These are phyloP conservation scores for Colossoma macropomum DNA, from an alignment of 2,113 vertebrate genomes.

Conservation along the genomic window DNA sequence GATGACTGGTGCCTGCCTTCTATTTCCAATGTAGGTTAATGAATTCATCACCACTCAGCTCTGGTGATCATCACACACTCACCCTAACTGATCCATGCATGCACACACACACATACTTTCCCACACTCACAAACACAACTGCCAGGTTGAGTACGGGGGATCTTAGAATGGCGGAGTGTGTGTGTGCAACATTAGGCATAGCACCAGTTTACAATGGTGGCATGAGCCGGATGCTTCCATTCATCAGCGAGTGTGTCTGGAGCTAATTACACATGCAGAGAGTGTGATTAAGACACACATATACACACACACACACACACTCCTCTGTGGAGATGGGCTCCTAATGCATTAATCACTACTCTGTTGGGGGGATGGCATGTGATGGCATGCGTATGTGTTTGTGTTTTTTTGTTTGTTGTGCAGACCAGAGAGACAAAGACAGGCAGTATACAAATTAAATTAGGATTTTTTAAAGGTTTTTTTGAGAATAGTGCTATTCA, in stretches of 20 bases:
- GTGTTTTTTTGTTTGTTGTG: slow-evolving; percentile 25
- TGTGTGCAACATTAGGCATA: slow-evolving; percentile 53
- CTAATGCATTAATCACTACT: slow-evolving; percentile 73
- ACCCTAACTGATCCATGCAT: slow-evolving; percentile 48
- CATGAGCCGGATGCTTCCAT: slow-evolving; percentile 46
- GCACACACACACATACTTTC: slow-evolving; percentile 54
- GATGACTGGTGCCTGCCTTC: slow-evolving; percentile 65
- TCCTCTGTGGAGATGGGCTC: slow-evolving; percentile 53
- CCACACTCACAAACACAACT: slow-evolving; percentile 65
- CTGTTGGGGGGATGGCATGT: slow-evolving; percentile 53
- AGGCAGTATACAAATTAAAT: not conserved
- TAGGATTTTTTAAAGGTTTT: not conserved
- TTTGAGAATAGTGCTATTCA: not conserved
- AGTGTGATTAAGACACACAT: slow-evolving; percentile 75
- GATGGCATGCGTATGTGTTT: slow-evolving; percentile 32
- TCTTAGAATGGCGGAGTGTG: not conserved
- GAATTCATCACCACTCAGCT: slow-evolving; percentile 70
- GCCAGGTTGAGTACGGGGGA: slow-evolving; percentile 54
- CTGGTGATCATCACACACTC: slow-evolving; percentile 48
- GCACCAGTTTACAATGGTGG: slow-evolving; percentile 16
- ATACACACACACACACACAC: slow-evolving; percentile 59
- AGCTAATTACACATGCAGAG: slow-evolving; percentile 76
- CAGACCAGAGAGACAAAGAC: slow-evolving; percentile 38
- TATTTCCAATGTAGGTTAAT: slow-evolving; percentile 79
- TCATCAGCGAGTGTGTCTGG: slow-evolving; percentile 68